These are phyloP conservation scores for Sialis fuliginosa DNA, from an alignment of 2,888 invertebrate species.

Conservation along the genomic window DNA sequence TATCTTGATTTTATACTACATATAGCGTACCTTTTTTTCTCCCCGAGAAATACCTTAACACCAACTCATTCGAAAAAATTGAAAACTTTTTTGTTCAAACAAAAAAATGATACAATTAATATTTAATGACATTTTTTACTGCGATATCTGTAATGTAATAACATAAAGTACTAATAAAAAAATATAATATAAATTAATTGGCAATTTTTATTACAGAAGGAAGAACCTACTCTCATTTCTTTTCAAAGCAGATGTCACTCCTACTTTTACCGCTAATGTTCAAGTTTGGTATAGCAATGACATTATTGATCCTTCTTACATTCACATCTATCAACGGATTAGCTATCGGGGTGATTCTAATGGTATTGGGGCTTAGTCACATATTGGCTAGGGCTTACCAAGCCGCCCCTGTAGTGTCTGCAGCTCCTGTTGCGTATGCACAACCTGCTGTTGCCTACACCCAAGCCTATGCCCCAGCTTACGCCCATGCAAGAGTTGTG, in stretches of 20 bases:
- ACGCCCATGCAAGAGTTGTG: background rate
- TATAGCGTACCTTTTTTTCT: too few species aligned
- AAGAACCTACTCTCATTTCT: conserved; percentile 55
- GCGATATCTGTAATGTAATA: too few species aligned
- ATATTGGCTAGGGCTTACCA: conserved; percentile 22
- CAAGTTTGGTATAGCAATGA: conserved; percentile 58
- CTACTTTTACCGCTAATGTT: conserved; percentile 57
- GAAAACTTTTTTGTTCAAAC: too few species aligned
- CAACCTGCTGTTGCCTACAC: conserved; percentile 2
- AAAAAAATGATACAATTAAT: too few species aligned
- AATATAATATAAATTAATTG: too few species aligned
- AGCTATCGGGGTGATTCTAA: conserved; percentile 42
- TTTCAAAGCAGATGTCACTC: conserved; percentile 49
- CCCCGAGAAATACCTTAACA: too few species aligned
- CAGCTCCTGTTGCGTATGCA: conserved; percentile 24
- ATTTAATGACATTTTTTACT: too few species aligned
- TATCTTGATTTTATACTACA: too few species aligned
- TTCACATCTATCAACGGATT: conserved; percentile 57
- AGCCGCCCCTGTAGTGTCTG: conserved; percentile 25
- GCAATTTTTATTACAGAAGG: conserved; percentile 28
- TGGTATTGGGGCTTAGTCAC: conserved; percentile 24
- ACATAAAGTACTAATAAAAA: too few species aligned
- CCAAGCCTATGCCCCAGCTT: background rate
- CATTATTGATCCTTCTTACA: conserved; percentile 47
- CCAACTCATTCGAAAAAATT: too few species aligned